These are phyloP conservation scores for Tachyglossus aculeatus DNA, from an alignment of 2,797 vertebrate species.

Conservation along the genomic window DNA sequence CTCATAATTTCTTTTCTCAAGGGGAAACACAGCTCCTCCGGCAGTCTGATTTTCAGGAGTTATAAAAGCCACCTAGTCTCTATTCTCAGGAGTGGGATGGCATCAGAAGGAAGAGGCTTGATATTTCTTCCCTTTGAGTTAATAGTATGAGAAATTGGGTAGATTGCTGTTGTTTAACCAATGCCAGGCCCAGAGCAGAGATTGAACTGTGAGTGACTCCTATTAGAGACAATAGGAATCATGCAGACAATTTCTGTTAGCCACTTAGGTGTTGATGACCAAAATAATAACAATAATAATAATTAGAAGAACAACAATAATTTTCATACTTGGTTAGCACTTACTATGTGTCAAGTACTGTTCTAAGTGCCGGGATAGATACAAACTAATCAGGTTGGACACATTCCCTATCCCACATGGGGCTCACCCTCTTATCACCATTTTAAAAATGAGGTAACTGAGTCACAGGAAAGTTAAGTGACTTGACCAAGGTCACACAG, in stretches of 20 bases:
- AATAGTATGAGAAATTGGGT: neutral
- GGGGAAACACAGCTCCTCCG: constrained; percentile 1
- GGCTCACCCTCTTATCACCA: too few relatives aligned
- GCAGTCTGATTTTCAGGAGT: neutral
- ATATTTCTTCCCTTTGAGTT: neutral
- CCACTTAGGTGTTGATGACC: neutral
- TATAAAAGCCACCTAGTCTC: neutral
- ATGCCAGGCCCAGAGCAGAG: neutral
- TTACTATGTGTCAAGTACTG: too few relatives aligned
- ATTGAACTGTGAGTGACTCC: neutral
- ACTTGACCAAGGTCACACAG: too few relatives aligned
- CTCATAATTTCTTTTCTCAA: constrained; percentile 27
- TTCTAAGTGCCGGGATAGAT: too few relatives aligned
- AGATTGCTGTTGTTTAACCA: neutral
- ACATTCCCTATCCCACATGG: too few relatives aligned
- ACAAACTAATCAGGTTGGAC: too few relatives aligned
- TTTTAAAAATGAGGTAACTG: too few relatives aligned
- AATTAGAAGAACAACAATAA: too few relatives aligned
- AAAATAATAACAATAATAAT: too few relatives aligned
- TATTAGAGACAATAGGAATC: neutral
- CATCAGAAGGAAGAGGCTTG: neutral
- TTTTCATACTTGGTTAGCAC: too few relatives aligned
- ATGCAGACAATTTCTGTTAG: neutral
- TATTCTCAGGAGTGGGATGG: neutral
- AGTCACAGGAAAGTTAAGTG: too few relatives aligned